Evolutionary conservation across 2,113 vertebrate genomes (phyloP).

Genomic region (Gyps fulvus): DNA sequence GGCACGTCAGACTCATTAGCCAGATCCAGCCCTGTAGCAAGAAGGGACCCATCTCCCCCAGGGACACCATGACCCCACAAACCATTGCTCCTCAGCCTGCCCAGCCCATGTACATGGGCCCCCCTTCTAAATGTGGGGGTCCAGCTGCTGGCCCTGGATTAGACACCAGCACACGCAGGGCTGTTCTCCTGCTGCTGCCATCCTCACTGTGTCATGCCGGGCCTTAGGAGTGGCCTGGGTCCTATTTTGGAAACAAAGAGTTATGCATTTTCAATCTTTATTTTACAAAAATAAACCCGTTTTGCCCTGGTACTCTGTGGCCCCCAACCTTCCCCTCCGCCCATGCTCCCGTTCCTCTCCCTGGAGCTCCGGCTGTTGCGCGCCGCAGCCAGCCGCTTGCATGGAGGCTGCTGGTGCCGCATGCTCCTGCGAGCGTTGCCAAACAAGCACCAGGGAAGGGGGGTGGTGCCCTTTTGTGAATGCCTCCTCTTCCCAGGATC

Average conservation of each 20-base stretch:
- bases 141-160: neutral
- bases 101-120: rapidly evolving
- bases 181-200: neutral
- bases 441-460: neutral
- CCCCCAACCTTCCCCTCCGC: neutral
- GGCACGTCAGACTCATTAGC: neutral
- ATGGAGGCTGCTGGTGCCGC: rapidly evolving
- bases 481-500: neutral
- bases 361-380: neutral
- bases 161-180: neutral
- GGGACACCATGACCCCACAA: neutral
- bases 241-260: neutral
- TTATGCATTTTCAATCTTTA: constrained; percentile 53
- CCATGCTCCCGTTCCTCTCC: neutral
- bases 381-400: neutral
- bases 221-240: neutral
- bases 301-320: neutral
- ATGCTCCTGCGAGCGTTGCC: neutral
- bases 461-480: neutral
- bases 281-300: constrained; percentile 60
- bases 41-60: neutral
- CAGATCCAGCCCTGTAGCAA: neutral
- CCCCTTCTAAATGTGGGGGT: neutral
- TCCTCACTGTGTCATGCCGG: neutral
- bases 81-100: neutral